A percentile compares a stretch with the other conserved stretches of the same genome.
phyloP scores from a whole-genome alignment of 2,113 vertebrate species.

The Rhagologus leucostigma region DNA sequence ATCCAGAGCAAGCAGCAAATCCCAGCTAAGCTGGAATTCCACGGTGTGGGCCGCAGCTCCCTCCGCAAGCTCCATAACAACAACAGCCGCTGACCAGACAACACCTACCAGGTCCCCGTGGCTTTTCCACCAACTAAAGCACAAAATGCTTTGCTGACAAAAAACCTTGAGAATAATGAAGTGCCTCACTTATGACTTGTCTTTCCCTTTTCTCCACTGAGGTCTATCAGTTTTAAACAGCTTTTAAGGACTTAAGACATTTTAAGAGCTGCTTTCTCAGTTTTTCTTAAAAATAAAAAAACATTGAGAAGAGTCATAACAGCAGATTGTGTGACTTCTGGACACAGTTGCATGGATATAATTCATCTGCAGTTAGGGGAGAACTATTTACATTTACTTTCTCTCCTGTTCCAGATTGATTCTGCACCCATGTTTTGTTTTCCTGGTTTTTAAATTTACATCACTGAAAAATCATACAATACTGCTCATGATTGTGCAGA shows the following conservation, averaged over 20 bases:
- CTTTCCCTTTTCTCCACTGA: not conserved
- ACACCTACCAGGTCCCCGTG: not conserved
- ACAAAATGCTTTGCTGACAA: not conserved
- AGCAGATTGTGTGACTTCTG: not conserved
- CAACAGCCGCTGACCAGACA: not conserved
- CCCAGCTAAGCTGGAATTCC: not conserved
- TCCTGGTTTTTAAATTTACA: not conserved
- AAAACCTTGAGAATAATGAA: not conserved
- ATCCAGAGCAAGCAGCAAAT: not conserved
- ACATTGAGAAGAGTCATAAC: not conserved
- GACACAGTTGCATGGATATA: not conserved
- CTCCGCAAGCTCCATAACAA: not conserved
- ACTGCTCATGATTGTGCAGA: not conserved
- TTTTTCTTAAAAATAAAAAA: not conserved
- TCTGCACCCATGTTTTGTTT: not conserved
- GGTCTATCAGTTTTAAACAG: not conserved
- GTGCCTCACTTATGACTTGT: not conserved
- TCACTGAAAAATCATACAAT: not conserved
- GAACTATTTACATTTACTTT: not conserved
- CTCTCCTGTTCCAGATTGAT: not conserved
- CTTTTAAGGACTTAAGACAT: not conserved
- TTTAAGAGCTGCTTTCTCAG: not conserved
- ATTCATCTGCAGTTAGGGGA: not conserved
- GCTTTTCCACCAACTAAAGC: not conserved
- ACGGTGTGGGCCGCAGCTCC: fast-evolving